Evolutionary conservation across 2,888 invertebrate genomes (phyloP), one percentile per base, ranked within the genome.

Genomic region (Drosophila nigritarsus): DNA sequence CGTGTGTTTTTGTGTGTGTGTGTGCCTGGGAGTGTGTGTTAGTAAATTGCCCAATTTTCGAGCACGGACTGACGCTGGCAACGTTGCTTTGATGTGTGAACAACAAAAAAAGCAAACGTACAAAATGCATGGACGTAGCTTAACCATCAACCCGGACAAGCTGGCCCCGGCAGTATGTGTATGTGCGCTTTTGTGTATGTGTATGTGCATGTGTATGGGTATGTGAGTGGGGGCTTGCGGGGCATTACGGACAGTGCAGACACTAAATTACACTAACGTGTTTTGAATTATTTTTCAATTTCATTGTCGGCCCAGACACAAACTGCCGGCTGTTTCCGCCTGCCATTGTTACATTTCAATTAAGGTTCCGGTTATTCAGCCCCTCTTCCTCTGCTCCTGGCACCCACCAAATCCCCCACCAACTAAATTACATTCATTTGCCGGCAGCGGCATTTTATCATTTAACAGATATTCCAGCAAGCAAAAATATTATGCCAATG

Each of bases 221-320:
- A n/a, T 34, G 4, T 20, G 29, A 3, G 7, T 32, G 20, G 18
- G 40, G 27, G 53, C 27, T 32, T 30, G n/a, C n/a, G 68, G 20
- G 65, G 45, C 63, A 70, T 70, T 67, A 65, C 65, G 64, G 65
- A 55, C 74, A 59, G 77, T 58, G 70, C 67, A 82, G 89, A 82
- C 89, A 91, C 85, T 89, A 91, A 91, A 91, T 91, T 92, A 91
- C 90, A 83, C 85, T 91, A 91, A 91, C 91, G 91, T 91, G 91
- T 90, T 88, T 90, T 78, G 92, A 91, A 91, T 91, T 91, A 91
- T 91, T 91, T 91, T 91, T 88, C 77, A 87, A 90, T 88, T 90
- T 90, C 75, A 85, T 87, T 88, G 86, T 84, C 87, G 80, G 87
- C 76, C 84, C 87, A 86, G 81, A 86, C 83, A 82, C 70, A 82